A percentile compares a stretch with the other conserved stretches of the same genome.
phyloP scores from a whole-genome alignment of 1,140 invertebrate species.

The Formica exsecta region DNA sequence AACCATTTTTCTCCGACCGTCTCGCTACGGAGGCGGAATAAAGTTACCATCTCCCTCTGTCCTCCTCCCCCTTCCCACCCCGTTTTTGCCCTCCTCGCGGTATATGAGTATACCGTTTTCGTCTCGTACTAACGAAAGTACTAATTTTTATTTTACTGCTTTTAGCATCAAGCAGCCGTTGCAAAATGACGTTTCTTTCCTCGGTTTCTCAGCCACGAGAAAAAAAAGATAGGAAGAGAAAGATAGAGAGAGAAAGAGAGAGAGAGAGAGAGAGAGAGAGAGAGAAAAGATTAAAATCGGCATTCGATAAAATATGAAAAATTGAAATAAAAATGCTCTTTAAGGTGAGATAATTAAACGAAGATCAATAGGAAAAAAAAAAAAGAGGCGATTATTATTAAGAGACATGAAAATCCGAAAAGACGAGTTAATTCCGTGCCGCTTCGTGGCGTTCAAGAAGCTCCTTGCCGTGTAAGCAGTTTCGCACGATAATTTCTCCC shows the following conservation, averaged over 20 bases:
- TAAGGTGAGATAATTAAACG: background rate
- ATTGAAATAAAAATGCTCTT: background rate
- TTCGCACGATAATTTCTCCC: slow-evolving; percentile 68
- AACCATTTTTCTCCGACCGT: slow-evolving; percentile 51
- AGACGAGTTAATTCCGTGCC: slow-evolving; percentile 40
- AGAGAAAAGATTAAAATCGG: background rate
- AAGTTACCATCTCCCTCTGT: slow-evolving; percentile 29
- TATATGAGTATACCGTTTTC: slow-evolving; percentile 21
- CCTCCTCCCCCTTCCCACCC: too few species aligned
- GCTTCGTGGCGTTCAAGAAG: slow-evolving; percentile 41
- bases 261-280: background rate
- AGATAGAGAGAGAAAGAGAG: background rate
- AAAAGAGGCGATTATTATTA: background rate
- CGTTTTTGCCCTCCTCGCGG: background rate
- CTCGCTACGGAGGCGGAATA: slow-evolving; percentile 42
- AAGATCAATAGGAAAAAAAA: background rate
- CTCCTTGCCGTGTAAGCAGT: slow-evolving; percentile 57
- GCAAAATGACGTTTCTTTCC: slow-evolving; percentile 22
- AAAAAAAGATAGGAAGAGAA: background rate
- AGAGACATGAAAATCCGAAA: slow-evolving; percentile 14
- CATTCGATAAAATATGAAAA: background rate
- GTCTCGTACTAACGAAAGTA: slow-evolving; percentile 26
- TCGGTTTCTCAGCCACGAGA: background rate
- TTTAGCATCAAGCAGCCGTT: background rate
- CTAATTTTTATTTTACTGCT: slow-evolving; percentile 49